Evolutionary conservation across 1,140 invertebrate genomes (phyloP), one percentile per base, ranked within the genome.

Genomic region (Anthonomus grandis): DNA sequence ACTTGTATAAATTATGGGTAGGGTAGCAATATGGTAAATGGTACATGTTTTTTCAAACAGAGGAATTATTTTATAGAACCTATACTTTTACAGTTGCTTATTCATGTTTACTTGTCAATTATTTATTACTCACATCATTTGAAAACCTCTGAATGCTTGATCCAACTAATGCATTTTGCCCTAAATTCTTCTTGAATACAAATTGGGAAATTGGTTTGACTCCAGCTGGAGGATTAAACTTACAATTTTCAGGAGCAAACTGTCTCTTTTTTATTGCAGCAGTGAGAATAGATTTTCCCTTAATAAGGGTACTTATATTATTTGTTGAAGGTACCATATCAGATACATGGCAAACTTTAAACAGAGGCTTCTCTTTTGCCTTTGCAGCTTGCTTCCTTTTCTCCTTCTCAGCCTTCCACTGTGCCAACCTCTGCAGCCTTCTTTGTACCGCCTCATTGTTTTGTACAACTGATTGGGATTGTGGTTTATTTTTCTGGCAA

Each of bases 371-470:
- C 0, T 34, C 15, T 21, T 57, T 59, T n/a, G 44, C 53, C 19
- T 53, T 60, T 37, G 45, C 27, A 17, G 41, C 25, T 44, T 49
- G n/a, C 24, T 59, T 59, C n/a, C 37, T 41, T 34, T 61, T 54
- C 22, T 46, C 48, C 31, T 58, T 63, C 8, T 67, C 59, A 17
- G 46, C 48, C 44, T 63, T 64, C 65, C 65, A 67, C 34, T 67
- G 50, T 19, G 37, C 13, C 22, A 66, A 48, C 24, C 60, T 38
- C 39, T 63, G 58, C n/a, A 64, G 31, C 21, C 64, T 41, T 36
- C 59, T 63, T 23, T 59, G 54, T 25, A 34, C 23, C 37, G 23
- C 12, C 12, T 37, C 23, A 19, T 34, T 31, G 31, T 50, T 31
- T n/a, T n/a, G n/a, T n/a, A n/a, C n/a, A n/a, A n/a, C 6, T 15